A percentile compares a stretch with the other conserved stretches of the same genome.
Conservation (phyloP, 1,140 invertebrate genomes). For the Zeugodacus cucurbitae region DNA sequence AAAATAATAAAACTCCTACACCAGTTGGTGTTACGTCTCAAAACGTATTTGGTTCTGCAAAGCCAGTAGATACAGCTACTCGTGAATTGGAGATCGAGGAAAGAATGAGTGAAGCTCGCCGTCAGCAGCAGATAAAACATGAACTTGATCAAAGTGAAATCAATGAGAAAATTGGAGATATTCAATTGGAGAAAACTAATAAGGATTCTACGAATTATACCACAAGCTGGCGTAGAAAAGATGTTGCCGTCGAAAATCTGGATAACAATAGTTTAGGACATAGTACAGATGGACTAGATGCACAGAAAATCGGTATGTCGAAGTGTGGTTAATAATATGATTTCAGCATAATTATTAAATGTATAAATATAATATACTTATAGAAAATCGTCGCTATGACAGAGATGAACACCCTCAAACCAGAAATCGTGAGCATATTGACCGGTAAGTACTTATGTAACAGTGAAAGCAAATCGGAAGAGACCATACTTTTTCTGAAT, state of each 20-base stretch:
- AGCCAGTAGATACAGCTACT: conserved; percentile 92
- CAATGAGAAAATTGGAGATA: conserved; percentile 52
- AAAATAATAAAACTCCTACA: conserved; percentile 43
- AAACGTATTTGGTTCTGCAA: conserved; percentile 91
- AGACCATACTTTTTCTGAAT: too few relatives aligned
- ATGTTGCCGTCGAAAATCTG: not conserved
- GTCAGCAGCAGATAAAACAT: conserved; percentile 50
- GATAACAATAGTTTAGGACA: not conserved
- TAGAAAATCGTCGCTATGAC: not conserved
- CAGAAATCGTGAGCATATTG: not conserved
- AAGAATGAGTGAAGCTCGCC: conserved; percentile 69
- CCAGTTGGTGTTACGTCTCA: conserved; percentile 69
- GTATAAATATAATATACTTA: not conserved
- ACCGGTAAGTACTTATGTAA: not conserved
- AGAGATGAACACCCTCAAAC: not conserved
- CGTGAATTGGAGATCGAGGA: conserved; percentile 81
- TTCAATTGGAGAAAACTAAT: conserved; percentile 56
- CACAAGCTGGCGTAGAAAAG: conserved; percentile 43
- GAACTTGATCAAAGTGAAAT: conserved; percentile 58
- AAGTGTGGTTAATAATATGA: not conserved
- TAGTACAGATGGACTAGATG: not conserved
- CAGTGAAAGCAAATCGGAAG: too few relatives aligned
- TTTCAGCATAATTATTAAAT: not conserved
- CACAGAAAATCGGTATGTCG: not conserved
- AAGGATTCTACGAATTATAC: conserved; percentile 54